Percentiles rank a stretch among this genome's conserved stretches.
These are phyloP conservation scores for Serilophus lunatus DNA, from an alignment of 2,113 vertebrate genomes.

Conservation along the genomic window DNA sequence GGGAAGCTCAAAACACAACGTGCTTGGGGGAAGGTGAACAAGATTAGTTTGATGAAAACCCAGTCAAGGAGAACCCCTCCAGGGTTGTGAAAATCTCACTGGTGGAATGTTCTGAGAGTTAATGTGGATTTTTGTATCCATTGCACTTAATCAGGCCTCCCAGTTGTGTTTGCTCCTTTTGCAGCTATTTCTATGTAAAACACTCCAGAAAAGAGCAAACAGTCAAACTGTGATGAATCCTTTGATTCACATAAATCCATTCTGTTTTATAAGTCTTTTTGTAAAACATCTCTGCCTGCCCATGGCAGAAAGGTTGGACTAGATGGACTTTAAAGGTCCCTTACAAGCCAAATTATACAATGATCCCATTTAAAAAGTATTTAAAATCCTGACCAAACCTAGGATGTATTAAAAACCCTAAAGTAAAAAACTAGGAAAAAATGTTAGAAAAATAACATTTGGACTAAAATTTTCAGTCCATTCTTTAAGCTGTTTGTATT, in stretches of 20 bases:
- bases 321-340: neutral
- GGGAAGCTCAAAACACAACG: accelerated
- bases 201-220: too few relatives aligned
- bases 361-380: neutral
- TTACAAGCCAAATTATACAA: neutral
- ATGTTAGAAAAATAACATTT: neutral
- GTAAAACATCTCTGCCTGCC: neutral
- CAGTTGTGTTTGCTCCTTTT: neutral
- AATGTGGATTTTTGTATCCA: neutral
- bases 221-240: neutral
- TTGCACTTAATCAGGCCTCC: neutral
- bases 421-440: neutral
- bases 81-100: neutral
- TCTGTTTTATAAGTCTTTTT: neutral
- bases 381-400: neutral
- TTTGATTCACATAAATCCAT: neutral
- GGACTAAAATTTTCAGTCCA: neutral
- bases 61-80: neutral
- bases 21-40: neutral
- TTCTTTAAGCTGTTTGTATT: neutral
- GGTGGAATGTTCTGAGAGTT: neutral
- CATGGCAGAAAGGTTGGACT: neutral
- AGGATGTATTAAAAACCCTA: neutral
- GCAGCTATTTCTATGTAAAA: neutral
- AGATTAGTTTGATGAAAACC: neutral